Evolutionary conservation across 2,888 invertebrate species (phyloP).

Genomic region (Diaprepes abbreviatus): DNA sequence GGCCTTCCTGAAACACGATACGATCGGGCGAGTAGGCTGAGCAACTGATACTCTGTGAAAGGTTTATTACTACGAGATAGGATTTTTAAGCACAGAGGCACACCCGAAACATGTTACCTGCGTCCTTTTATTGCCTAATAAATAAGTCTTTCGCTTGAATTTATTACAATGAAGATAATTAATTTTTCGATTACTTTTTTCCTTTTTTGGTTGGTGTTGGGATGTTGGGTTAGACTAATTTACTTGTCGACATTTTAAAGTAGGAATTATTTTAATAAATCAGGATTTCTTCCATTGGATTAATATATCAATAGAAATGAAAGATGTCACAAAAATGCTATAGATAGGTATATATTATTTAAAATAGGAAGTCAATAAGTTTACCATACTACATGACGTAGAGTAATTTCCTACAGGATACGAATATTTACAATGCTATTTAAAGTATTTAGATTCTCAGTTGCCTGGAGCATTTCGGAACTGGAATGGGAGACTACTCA

Average conservation of each 20-base stretch:
- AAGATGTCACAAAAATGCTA: no score
- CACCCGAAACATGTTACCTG: conserved; percentile 45
- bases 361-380: no score
- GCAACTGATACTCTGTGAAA: conserved; percentile 40
- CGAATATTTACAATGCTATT: no score
- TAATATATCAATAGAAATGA: no score
- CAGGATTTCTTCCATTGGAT: no score
- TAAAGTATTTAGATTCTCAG: no score
- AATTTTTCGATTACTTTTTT: conserved; percentile 20
- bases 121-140: conserved; percentile 33
- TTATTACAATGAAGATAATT: conserved; percentile 21
- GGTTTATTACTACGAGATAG: conserved; percentile 39
- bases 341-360: no score
- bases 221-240: no score
- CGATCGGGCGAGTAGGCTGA: conserved; percentile 39
- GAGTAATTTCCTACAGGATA: no score
- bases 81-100: conserved; percentile 36
- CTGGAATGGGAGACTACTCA: no score
- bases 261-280: background rate
- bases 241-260: conserved; percentile 13
- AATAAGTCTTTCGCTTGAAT: conserved; percentile 32
- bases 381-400: no score
- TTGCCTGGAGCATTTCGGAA: no score
- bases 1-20: conserved; percentile 49
- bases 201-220: background rate